Conservation (phyloP, 2,113 vertebrate genomes). For the Pao palembangensis region DNA sequence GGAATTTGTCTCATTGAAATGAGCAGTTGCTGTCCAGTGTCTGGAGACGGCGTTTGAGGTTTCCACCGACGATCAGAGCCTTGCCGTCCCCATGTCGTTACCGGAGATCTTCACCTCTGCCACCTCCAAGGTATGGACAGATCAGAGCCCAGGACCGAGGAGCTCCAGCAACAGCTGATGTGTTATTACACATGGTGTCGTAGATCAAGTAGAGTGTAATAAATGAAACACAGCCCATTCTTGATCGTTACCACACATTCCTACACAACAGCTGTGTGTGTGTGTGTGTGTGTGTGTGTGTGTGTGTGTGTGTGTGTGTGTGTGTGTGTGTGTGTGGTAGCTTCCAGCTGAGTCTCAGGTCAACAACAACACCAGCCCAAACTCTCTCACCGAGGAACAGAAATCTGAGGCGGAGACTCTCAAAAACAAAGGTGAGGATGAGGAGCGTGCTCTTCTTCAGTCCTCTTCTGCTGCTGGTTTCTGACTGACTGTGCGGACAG, state of each 20-base stretch:
- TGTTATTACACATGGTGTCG: too few relatives aligned
- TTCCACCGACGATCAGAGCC: constrained; percentile 81
- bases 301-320: too few relatives aligned
- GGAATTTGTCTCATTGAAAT: too few relatives aligned
- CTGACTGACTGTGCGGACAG: constrained; percentile 54
- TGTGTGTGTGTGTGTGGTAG: too few relatives aligned
- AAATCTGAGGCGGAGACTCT: constrained; percentile 85
- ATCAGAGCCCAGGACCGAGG: too few relatives aligned
- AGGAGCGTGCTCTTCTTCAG: neutral
- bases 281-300: too few relatives aligned
- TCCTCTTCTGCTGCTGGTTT: too few relatives aligned
- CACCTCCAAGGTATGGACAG: constrained; percentile 59
- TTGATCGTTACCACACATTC: too few relatives aligned
- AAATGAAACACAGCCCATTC: too few relatives aligned
- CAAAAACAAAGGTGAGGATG: constrained; percentile 85
- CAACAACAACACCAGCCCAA: constrained; percentile 58
- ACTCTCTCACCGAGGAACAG: constrained; percentile 80
- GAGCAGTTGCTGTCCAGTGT: constrained; percentile 92
- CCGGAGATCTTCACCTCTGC: constrained; percentile 84
- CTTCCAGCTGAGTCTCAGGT: constrained; percentile 65
- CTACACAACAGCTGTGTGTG: too few relatives aligned
- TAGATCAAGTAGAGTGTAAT: too few relatives aligned
- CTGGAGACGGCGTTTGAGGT: constrained; percentile 93
- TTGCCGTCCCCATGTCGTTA: constrained; percentile 82
- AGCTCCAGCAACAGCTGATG: too few relatives aligned